Conservation (phyloP, 1,140 invertebrate species). For the Dendroctonus ponderosae region DNA sequence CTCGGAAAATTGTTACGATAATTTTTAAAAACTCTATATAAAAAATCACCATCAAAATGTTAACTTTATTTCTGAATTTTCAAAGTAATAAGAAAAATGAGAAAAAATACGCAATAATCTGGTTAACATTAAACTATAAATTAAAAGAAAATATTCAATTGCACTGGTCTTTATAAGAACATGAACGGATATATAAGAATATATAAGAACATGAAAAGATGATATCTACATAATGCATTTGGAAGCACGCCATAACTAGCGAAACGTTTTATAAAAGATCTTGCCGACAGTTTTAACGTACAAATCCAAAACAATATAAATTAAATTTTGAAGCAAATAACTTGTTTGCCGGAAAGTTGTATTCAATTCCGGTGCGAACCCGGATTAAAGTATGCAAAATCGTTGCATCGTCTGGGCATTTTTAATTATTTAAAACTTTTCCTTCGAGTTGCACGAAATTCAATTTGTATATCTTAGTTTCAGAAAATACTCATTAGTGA, state of each 20-base stretch:
- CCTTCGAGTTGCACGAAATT: slow-evolving; percentile 33
- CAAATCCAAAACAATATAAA: slow-evolving; percentile 2
- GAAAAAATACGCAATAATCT: too few relatives aligned
- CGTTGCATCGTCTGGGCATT: slow-evolving; percentile 32
- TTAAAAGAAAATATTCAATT: too few relatives aligned
- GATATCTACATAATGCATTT: too few relatives aligned
- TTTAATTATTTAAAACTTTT: slow-evolving; percentile 36
- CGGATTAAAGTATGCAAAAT: slow-evolving; percentile 35
- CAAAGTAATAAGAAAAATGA: too few relatives aligned
- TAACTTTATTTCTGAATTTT: too few relatives aligned
- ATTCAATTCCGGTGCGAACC: slow-evolving; percentile 9
- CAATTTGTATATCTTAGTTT: slow-evolving; percentile 40
- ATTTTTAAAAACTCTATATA: too few relatives aligned
- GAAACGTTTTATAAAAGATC: neutral
- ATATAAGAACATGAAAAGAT: too few relatives aligned
- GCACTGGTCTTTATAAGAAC: too few relatives aligned
- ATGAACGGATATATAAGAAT: too few relatives aligned
- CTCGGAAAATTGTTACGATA: too few relatives aligned
- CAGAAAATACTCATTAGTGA: slow-evolving; percentile 41
- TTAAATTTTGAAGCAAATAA: slow-evolving; percentile 6
- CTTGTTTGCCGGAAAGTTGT: slow-evolving; percentile 17
- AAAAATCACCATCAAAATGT: too few relatives aligned
- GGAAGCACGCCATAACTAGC: neutral
- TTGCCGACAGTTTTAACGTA: neutral
- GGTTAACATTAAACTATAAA: too few relatives aligned